Evolutionary conservation across 2,888 invertebrate genomes (phyloP).

Genomic region (Stomorhina lunata): DNA sequence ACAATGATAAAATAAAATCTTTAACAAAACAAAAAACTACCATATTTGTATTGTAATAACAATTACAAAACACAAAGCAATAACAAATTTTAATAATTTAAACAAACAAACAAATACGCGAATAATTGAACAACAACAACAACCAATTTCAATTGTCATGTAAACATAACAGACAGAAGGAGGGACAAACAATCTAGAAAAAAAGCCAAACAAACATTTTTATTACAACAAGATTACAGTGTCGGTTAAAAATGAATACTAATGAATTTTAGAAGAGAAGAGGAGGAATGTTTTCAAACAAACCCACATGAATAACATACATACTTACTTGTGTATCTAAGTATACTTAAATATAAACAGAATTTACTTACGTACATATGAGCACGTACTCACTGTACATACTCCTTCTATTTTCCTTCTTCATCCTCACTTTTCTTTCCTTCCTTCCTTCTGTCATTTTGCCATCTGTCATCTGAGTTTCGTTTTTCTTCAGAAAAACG

Average conservation of each 20-base stretch:
- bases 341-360: too few species aligned
- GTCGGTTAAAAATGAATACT: too few species aligned
- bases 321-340: too few species aligned
- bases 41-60: neutral
- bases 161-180: constrained; percentile 18
- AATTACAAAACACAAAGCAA: neutral
- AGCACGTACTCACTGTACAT: too few species aligned
- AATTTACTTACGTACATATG: too few species aligned
- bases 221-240: constrained; percentile 22
- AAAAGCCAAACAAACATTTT: constrained; percentile 29
- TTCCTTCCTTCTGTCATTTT: neutral
- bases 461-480: constrained; percentile 38
- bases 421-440: constrained; percentile 9
- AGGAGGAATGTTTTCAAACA: too few species aligned
- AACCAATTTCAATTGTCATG: constrained; percentile 23
- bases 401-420: neutral
- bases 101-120: constrained; percentile 3
- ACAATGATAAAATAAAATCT: neutral
- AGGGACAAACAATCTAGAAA: neutral
- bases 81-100: constrained; percentile 26
- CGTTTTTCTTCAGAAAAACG: constrained; percentile 6
- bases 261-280: too few species aligned
- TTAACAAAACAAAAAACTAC: neutral
- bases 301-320: too few species aligned
- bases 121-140: neutral